phyloP scores from a whole-genome alignment of 2,888 invertebrate species.

The Xanthorhoe designata region DNA sequence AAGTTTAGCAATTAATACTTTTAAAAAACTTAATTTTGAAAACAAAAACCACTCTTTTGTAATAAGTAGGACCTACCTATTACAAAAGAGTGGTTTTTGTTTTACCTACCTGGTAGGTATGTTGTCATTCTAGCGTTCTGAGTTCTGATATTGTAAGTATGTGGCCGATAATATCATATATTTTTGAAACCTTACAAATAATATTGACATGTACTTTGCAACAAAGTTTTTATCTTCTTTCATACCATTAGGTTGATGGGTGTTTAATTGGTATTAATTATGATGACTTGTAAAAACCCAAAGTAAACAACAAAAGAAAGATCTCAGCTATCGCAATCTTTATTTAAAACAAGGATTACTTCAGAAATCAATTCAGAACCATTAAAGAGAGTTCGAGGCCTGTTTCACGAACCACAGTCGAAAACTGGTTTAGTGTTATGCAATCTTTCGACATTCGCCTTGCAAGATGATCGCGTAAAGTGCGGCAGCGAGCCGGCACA shows the following conservation, averaged over 20 bases:
- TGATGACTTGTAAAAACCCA: neutral
- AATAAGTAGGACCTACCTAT: no score
- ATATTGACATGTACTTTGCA: neutral
- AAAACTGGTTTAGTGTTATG: conserved; percentile 38
- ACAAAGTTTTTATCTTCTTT: neutral
- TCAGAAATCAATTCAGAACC: conserved; percentile 21
- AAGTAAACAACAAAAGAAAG: neutral
- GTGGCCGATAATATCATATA: neutral
- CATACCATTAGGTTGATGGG: neutral
- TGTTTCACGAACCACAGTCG: conserved; percentile 25
- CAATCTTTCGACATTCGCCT: conserved; percentile 50
- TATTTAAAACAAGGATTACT: neutral
- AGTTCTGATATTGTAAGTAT: neutral
- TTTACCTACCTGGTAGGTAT: no score
- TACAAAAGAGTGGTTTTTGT: no score
- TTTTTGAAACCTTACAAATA: neutral
- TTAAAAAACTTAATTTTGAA: no score
- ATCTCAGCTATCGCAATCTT: neutral
- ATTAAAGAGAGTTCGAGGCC: conserved; percentile 14
- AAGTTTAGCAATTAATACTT: no score
- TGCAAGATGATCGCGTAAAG: conserved; percentile 49
- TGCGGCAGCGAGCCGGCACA: conserved; percentile 43
- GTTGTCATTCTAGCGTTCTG: no score
- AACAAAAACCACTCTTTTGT: no score
- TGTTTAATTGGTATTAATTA: neutral